phyloP scores from a whole-genome alignment of 2,113 vertebrate species.

The Pundamilia nyererei region DNA sequence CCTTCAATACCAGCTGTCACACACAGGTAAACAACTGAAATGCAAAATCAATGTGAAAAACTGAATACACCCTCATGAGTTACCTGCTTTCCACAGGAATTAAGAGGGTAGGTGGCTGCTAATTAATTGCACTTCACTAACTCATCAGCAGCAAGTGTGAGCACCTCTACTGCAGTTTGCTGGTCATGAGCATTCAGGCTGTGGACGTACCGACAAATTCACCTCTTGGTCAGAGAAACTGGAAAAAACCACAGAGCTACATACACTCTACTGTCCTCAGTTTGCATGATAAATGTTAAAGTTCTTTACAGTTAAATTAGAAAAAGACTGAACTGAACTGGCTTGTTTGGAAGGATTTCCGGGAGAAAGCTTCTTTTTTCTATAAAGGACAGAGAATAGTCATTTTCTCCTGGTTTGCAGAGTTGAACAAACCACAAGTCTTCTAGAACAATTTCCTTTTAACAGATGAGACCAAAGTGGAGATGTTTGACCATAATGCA shows the following conservation, averaged over 20 bases:
- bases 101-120: background rate
- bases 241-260: background rate
- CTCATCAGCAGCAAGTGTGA: background rate
- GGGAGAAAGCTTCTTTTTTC: background rate
- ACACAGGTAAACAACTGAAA: background rate
- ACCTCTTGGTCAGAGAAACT: background rate
- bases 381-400: background rate
- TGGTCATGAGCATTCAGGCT: background rate
- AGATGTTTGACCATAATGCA: background rate
- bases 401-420: background rate
- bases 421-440: background rate
- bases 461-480: background rate
- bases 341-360: background rate
- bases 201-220: background rate
- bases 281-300: background rate
- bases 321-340: background rate
- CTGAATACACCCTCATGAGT: background rate
- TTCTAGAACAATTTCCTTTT: background rate
- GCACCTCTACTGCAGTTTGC: background rate
- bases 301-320: background rate
- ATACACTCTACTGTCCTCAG: background rate
- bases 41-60: background rate
- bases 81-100: background rate
- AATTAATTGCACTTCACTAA: background rate
- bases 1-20: background rate